Evolutionary conservation across 2,888 invertebrate genomes (phyloP).

Genomic region (Tenthredo amoena): DNA sequence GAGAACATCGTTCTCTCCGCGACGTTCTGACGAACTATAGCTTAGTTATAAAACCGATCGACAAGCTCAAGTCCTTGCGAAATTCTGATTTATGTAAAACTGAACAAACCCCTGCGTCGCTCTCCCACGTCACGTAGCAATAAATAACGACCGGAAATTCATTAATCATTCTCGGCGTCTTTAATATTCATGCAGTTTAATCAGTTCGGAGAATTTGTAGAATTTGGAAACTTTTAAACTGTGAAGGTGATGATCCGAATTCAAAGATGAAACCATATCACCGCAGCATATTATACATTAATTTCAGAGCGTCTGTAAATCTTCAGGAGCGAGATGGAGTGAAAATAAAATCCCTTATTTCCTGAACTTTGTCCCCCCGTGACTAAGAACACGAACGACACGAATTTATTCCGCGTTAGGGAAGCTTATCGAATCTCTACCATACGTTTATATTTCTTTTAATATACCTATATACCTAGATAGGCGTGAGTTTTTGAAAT

Average conservation of each 20-base stretch:
- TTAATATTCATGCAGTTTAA: conserved; percentile 7
- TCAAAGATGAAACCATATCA: not conserved
- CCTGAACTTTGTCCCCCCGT: not conserved
- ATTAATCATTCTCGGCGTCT: not conserved
- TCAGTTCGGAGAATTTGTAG: not conserved
- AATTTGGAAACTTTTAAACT: not conserved
- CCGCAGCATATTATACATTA: not conserved
- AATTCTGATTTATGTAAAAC: conserved; percentile 21
- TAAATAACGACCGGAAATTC: not conserved
- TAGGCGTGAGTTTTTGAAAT: not conserved
- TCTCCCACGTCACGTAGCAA: not conserved
- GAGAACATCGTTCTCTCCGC: not conserved
- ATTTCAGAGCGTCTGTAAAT: not conserved
- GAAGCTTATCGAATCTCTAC: conserved; percentile 25
- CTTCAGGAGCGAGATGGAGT: not conserved
- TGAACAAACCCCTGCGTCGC: conserved; percentile 7
- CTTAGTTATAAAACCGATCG: conserved; percentile 1
- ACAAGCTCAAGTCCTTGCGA: not conserved
- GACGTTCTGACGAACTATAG: not conserved
- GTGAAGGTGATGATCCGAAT: not conserved
- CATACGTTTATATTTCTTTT: not conserved
- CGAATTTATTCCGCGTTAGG: conserved; percentile 16
- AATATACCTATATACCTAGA: not conserved
- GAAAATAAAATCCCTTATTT: not conserved
- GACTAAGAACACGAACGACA: not conserved